Conservation (phyloP, 2,113 vertebrate species). For the Megalops atlanticus region DNA sequence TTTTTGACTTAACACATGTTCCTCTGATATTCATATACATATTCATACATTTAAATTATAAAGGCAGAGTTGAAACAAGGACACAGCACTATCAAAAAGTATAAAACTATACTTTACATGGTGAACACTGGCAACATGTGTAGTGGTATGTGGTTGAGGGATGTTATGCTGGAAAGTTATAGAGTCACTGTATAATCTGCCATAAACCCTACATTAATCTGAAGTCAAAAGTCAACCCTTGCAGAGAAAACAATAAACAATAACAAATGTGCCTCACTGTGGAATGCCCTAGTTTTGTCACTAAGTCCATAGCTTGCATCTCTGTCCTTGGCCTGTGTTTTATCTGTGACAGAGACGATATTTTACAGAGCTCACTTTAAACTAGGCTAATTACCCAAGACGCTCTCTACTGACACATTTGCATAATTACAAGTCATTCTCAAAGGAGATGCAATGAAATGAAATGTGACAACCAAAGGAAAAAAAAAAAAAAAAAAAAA, state of each 20-base stretch:
- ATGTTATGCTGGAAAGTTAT: not conserved
- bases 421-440: constrained; percentile 76
- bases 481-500: not conserved
- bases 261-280: not conserved
- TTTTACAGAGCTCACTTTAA: constrained; percentile 62
- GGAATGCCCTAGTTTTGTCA: not conserved
- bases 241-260: not conserved
- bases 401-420: constrained; percentile 69
- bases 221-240: not conserved
- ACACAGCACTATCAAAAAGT: not conserved
- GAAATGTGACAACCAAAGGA: constrained; percentile 70
- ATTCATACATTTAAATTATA: not conserved
- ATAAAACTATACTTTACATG: not conserved
- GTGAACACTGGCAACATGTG: not conserved
- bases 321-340: constrained; percentile 40
- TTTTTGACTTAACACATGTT: not conserved
- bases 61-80: not conserved
- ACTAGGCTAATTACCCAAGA: constrained; percentile 74
- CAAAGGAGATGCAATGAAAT: constrained; percentile 71
- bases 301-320: not conserved
- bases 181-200: not conserved
- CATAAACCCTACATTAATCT: not conserved
- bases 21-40: not conserved
- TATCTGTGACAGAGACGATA: constrained; percentile 57
- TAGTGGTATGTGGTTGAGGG: not conserved